Base-by-base conservation (phyloP, 2,797 vertebrate genomes). In the Loris lydekkerianus region DNA sequence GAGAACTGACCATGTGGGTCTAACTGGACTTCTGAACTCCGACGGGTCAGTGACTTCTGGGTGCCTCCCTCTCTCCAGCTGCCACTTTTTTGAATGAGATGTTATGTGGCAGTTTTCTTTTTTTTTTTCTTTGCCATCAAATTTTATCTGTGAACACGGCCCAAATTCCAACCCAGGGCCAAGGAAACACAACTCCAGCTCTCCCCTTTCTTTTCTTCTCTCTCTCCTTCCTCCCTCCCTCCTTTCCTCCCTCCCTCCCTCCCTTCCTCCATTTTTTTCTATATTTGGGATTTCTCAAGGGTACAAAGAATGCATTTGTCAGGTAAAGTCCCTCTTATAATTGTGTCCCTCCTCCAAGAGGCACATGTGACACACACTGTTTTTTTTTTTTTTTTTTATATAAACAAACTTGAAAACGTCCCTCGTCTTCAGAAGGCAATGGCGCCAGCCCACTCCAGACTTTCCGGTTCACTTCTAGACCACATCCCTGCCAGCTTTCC, bases 401-500 rank as follows among this genome's bases (percentile, higher is more conserved):
- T 63, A 90, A 92, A 94, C 93, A 91, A 56, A 61, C 70, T 88
- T 0, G 3, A 49, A 58, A 93, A 76, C 3, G 31, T 14, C 27
- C 63, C 53, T 56, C 63, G 0, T 43, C 67, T 46, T 65, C 46
- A 1, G 14, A 76, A 78, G 84, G 85, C 34, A 17, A 21, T 4
- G 11, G 14, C 21, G 88, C 78, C 86, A 90, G 86, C 78, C 43
- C 3, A 0, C 46, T 77, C n/a, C 88, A 96, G 97, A 92, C 77
- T 91, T 95, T 93, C 95, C 21, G 23, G 65, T 73, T 83, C 86
- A 18, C 85, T 82, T n/a, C 53, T 14, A 46, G 72, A 20, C 34
- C 63, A 2, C 25, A 0, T 3, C 0, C 20, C 63, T 72, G 97
- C 97, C 97, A 96, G 90, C 11, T 96, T 97, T 97, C 97, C 97